Percentiles rank a stretch among this genome's conserved stretches.
phyloP scores from a whole-genome alignment of 23 tunicate species.

The Ciona savignyi region DNA sequence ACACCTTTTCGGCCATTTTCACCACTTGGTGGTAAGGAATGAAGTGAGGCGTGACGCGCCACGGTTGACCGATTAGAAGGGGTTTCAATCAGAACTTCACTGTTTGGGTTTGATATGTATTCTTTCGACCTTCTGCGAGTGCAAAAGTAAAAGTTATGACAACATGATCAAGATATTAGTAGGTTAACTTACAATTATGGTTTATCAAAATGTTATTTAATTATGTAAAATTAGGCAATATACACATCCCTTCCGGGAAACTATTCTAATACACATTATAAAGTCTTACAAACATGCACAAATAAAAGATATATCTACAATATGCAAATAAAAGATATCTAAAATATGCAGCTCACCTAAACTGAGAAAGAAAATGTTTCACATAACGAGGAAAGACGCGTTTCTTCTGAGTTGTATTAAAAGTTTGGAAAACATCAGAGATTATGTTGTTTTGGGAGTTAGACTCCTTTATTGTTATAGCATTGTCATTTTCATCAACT shows the following conservation, averaged over 20 bases:
- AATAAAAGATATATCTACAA: no score
- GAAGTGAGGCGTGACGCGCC: neutral
- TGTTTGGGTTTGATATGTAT: neutral
- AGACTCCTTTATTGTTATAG: neutral
- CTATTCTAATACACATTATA: no score
- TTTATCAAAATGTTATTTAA: no score
- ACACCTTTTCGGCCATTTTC: neutral
- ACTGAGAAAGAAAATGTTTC: neutral
- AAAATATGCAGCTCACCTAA: neutral
- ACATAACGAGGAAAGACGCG: neutral
- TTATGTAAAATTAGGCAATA: no score
- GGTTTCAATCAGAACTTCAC: neutral
- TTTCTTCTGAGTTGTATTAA: conserved; percentile 15
- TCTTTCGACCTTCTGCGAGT: neutral
- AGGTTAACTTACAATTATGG: no score
- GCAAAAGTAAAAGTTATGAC: no score
- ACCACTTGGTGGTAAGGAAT: neutral
- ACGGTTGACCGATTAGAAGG: neutral
- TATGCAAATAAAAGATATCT: no score
- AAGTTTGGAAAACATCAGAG: conserved; percentile 22
- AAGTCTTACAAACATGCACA: no score
- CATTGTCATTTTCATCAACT: neutral
- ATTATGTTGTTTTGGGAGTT: conserved; percentile 22
- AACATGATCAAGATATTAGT: no score
- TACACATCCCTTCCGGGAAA: no score